Base-by-base conservation (phyloP, 2,797 vertebrate genomes). In the Sebastolobus alascanus region DNA sequence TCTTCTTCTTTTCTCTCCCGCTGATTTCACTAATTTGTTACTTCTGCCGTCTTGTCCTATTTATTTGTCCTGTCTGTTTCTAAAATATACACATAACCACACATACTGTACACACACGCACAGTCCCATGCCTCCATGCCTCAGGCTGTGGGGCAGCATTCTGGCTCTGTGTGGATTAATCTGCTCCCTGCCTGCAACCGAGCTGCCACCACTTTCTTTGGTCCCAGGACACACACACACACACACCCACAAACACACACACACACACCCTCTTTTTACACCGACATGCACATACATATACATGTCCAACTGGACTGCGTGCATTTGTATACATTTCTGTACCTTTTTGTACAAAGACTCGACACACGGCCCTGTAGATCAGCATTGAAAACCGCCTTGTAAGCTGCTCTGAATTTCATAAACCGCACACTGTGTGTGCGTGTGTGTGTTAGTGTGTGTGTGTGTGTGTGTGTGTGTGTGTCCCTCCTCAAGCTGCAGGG, bases 161-260 rank as follows among this genome's bases (percentile, higher is more conserved):
- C 95, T 94, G 95, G 94, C 95, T 94, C 93, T 93, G 89, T 94
- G 93, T 94, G 95, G 90, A 92, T 95, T 96, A 95, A 96, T 96
- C 95, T 94, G 94, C 93, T 96, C 95, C 96, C 95, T 91, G 95
- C 96, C 90, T 95, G 94, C 94, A 91, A 91, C 95, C 95, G 93
- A 96, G 95, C 95, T 96, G 95, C 95, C 94, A 94, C 92, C 91
- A 91, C 91, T 91, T 93, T 92, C 87, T 85, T 90, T 85, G 63
- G 92, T 94, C 91, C 86, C 91, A 89, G 92, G 87, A 94, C 90
- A 91, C 86, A 79, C 78, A 82, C 79, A 79, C 64, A 79, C 77
- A 83, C 77, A 78, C 64, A 77, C 77, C 67, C 66, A 64, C 43
- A 80, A 68, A 76, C 73, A 71, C 77, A 80, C 52, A 81, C 73